Base-by-base conservation (phyloP, 2,797 vertebrate genomes). In the Anisognathus igniventris region DNA sequence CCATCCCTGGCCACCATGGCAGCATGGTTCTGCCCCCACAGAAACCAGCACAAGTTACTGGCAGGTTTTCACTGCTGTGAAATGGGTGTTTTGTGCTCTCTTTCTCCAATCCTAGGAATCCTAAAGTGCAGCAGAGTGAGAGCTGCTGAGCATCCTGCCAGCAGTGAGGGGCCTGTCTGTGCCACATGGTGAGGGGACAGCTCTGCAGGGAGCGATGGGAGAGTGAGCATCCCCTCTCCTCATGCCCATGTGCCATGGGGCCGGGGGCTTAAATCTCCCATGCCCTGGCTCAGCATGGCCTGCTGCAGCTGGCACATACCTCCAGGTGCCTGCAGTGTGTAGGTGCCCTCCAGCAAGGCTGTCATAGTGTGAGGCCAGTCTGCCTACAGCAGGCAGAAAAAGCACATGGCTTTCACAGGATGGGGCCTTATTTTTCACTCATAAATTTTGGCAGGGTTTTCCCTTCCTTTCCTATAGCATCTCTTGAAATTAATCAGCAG, bases 121-220 rank as follows among this genome's bases (percentile, higher is more conserved):
- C 65, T 3, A 6, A 56, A 77, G 23, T 5, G 3, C 39, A 58
- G 54, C 14, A 62, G 39, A 84, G 30, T 0, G 0, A 48, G 72
- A 68, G 44, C 45, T 48, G 44, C 42, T 17, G 62, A 81, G n/a
- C 53, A 12, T 39, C 37, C 23, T 24, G 31, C 30, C 48, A 27
- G 57, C 79, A 44, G 78, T 0, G 6, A 44, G 54, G 30, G 2
- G 9, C 2, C 0, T 8, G 25, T 40, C 39, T 11, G n/a, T 48
- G 53, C 37, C 2, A 2, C n/a, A 3, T 0, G 10, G 53, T 0
- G 0, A 58, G 53, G n/a, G 48, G 30, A 33, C 14, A 73, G 67
- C 10, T 56, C 25, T 51, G 56, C 71, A 48, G 25, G n/a, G 24
- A 31, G 21, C 0, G 1, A 10, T 10, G 35, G 54, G 17, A 35